These are phyloP conservation scores for Paracanthobrama guichenoti DNA, from an alignment of 2,113 vertebrate genomes.

Conservation along the genomic window DNA sequence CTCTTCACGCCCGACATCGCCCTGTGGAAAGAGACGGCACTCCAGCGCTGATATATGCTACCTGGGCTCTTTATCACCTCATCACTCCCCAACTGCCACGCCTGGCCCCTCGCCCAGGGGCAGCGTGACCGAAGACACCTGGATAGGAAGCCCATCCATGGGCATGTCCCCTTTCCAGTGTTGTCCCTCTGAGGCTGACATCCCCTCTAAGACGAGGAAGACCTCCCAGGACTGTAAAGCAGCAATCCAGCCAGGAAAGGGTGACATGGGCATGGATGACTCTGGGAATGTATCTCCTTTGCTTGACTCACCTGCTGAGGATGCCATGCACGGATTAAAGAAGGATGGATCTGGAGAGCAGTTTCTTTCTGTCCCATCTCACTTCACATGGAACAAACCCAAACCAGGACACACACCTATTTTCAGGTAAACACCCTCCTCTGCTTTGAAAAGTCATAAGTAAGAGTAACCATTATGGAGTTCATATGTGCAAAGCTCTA, in stretches of 20 bases:
- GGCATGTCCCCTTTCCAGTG: slow-evolving; percentile 90
- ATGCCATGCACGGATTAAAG: slow-evolving; percentile 85
- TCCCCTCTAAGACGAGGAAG: slow-evolving; percentile 95
- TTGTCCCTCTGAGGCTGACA: slow-evolving; percentile 89
- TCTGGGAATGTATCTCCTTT: slow-evolving; percentile 86
- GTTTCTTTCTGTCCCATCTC: slow-evolving; percentile 96
- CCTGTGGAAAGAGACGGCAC: slow-evolving; percentile 95
- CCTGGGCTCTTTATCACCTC: slow-evolving; percentile 86
- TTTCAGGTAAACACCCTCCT: slow-evolving; percentile 83
- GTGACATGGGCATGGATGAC: slow-evolving; percentile 87
- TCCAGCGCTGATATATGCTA: slow-evolving; percentile 97
- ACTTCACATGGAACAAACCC: slow-evolving; percentile 98
- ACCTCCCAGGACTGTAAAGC: slow-evolving; percentile 93
- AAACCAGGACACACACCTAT: slow-evolving; percentile 96
- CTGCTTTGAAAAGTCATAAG: not conserved
- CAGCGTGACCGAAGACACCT: slow-evolving; percentile 95
- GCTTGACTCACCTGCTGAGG: slow-evolving; percentile 87
- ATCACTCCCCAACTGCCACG: slow-evolving; percentile 93
- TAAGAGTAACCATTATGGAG: not conserved
- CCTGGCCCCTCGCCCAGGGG: slow-evolving; percentile 93
- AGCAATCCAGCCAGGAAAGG: slow-evolving; percentile 81
- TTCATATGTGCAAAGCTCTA: not conserved
- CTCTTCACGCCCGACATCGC: slow-evolving; percentile 93
- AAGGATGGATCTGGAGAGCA: slow-evolving; percentile 92
- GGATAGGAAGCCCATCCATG: slow-evolving; percentile 82